A percentile compares a stretch with the other conserved stretches of the same genome.
Conservation (phyloP, 2,888 invertebrate genomes). For the Pterobdella sp. region DNA sequence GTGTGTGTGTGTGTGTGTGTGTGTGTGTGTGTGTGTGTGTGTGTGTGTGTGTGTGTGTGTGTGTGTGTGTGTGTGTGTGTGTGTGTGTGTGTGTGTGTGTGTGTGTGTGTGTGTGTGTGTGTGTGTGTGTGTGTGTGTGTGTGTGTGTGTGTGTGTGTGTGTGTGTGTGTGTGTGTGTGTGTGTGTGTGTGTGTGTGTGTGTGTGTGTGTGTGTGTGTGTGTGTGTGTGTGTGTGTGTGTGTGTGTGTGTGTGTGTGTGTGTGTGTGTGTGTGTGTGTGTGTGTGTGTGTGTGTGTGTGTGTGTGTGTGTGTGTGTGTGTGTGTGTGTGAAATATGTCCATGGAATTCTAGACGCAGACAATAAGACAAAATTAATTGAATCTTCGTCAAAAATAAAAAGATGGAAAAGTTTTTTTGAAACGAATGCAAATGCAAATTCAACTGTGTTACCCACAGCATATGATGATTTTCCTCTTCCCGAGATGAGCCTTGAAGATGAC, state of each 20-base stretch:
- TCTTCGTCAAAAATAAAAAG: too few relatives aligned
- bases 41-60: conserved; percentile 12
- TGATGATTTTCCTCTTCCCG: too few relatives aligned
- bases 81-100: conserved; percentile 12
- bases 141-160: conserved; percentile 8
- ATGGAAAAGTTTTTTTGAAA: too few relatives aligned
- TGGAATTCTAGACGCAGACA: too few relatives aligned
- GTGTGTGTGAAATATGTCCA: conserved; percentile 26
- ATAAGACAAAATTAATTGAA: too few relatives aligned
- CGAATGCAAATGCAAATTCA: too few relatives aligned
- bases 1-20: conserved; percentile 1
- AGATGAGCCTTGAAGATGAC: too few relatives aligned
- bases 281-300: conserved; percentile 33
- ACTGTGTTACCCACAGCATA: too few relatives aligned
- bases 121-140: conserved; percentile 9
- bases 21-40: neutral
- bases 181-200: conserved; percentile 4
- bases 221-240: conserved; percentile 33
- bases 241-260: conserved; percentile 31
- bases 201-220: conserved; percentile 43
- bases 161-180: conserved; percentile 16
- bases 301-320: conserved; percentile 30
- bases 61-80: conserved; percentile 12
- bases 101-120: conserved; percentile 12
- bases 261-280: conserved; percentile 29